Conservation (phyloP, 2,113 vertebrate species). For the Ceuthmochares aereus region DNA sequence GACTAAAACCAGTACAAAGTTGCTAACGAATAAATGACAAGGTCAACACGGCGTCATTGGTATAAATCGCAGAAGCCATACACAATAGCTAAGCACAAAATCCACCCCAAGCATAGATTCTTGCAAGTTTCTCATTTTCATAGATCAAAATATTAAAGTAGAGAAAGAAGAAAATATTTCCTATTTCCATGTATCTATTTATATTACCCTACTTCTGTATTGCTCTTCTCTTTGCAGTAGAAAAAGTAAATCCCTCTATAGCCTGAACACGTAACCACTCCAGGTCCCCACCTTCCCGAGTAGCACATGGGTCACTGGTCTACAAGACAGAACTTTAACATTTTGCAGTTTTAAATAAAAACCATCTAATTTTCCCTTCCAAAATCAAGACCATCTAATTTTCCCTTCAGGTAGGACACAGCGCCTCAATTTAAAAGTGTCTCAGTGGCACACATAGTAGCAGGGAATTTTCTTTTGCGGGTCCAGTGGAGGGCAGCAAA, state of each 20-base stretch:
- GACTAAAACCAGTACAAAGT: not conserved
- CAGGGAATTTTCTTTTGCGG: not conserved
- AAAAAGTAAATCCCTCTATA: not conserved
- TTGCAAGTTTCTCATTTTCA: not conserved
- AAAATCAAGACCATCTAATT: not conserved
- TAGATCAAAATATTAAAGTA: not conserved
- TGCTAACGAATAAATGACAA: not conserved
- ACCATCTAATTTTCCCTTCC: not conserved
- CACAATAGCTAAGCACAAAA: not conserved
- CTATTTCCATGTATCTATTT: not conserved
- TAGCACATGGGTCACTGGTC: not conserved
- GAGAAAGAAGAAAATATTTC: not conserved
- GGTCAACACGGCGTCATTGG: not conserved
- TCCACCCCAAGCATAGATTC: not conserved
- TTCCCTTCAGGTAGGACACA: not conserved
- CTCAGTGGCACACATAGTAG: fast-evolving
- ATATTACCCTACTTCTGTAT: not conserved
- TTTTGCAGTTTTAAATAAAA: not conserved
- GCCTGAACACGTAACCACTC: not conserved
- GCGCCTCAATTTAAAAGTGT: not conserved
- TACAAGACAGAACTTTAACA: not conserved
- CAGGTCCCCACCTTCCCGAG: fast-evolving
- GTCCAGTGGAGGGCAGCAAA: constrained; percentile 73
- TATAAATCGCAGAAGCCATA: not conserved
- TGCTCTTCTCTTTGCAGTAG: not conserved